A percentile compares a stretch with the other conserved stretches of the same genome.
Conservation (phyloP, 2,113 vertebrate species). For the Rattus norvegicus region GRCr8 NC_086027.1:88365001-88365500, state of each 20-base stretch:
- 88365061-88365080: background rate
- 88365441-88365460: no score
- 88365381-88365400: conserved; percentile 12
- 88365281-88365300: background rate
- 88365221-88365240: background rate
- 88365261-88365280: background rate
- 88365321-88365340: background rate
- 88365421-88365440: no score
- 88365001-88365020: background rate
- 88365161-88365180: background rate
- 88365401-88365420: no score
- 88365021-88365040: background rate
- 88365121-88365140: background rate
- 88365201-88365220: background rate
- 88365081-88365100: background rate
- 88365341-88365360: background rate
- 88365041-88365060: background rate
- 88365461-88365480: no score
- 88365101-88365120: background rate
- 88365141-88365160: background rate
- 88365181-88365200: background rate
- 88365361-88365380: background rate
- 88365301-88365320: background rate
- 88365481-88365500: no score
- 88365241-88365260: background rate